Conservation (phyloP, 1,140 invertebrate genomes). For the Episyrphus balteatus region DNA sequence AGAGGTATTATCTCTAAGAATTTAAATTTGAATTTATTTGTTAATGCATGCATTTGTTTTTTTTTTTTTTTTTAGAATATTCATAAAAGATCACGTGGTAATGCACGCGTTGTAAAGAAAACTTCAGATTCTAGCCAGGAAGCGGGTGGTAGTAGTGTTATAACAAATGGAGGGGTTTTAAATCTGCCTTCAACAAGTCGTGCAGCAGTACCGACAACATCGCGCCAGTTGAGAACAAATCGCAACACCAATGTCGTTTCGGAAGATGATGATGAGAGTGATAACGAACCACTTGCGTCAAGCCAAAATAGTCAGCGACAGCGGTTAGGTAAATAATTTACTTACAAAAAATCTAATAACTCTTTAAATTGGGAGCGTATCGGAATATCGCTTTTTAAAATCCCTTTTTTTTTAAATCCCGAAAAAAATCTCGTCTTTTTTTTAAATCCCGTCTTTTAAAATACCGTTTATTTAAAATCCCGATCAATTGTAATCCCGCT, state of each 20-base stretch:
- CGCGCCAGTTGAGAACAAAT: conserved; percentile 29
- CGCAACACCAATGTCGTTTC: conserved; percentile 24
- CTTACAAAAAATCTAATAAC: too few species aligned
- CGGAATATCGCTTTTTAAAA: too few species aligned
- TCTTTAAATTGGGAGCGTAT: too few species aligned
- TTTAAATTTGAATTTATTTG: neutral
- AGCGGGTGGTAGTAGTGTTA: neutral
- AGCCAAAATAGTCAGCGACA: conserved; percentile 11
- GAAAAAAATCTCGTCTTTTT: too few species aligned
- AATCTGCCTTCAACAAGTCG: conserved; percentile 27
- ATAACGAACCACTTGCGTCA: conserved; percentile 29
- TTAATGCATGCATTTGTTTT: neutral
- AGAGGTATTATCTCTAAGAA: neutral
- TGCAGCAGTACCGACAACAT: conserved; percentile 12
- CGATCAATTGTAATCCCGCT: too few species aligned
- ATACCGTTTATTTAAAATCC: too few species aligned
- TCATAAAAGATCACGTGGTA: conserved; percentile 31
- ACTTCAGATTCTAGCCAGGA: too few species aligned
- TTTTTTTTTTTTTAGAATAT: conserved; percentile 18
- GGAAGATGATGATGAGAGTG: conserved; percentile 22
- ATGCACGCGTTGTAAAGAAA: neutral
- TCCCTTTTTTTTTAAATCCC: too few species aligned
- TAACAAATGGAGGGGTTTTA: neutral
- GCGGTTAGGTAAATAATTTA: neutral
- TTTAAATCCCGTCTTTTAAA: too few species aligned